phyloP scores from a whole-genome alignment of 2,888 invertebrate species.

The Pristionchus exspectatus region DNA sequence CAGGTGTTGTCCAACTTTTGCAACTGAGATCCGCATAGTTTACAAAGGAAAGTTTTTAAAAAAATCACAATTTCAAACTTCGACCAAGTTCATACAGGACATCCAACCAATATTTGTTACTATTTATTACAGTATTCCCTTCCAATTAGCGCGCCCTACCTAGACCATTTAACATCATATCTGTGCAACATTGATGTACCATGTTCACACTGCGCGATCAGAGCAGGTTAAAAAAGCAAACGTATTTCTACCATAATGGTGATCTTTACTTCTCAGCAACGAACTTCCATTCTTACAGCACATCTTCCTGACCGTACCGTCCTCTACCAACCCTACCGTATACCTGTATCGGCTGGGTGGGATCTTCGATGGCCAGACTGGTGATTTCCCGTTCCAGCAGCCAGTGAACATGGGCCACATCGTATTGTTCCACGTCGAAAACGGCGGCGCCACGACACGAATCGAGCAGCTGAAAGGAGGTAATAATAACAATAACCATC shows the following conservation, averaged over 20 bases:
- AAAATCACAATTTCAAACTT: background rate
- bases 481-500: too few species aligned
- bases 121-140: too few species aligned
- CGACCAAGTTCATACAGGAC: background rate
- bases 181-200: background rate
- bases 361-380: constrained; percentile 67
- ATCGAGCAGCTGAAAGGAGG: constrained; percentile 60
- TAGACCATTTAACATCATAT: background rate
- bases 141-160: background rate
- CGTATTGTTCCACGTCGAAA: constrained; percentile 72
- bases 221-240: too few species aligned
- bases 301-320: background rate
- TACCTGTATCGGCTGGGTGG: constrained; percentile 60
- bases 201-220: background rate
- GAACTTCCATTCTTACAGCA: background rate
- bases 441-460: constrained; percentile 64
- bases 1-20: background rate
- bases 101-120: too few species aligned
- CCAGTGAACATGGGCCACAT: constrained; percentile 70
- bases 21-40: background rate
- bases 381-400: constrained; percentile 71
- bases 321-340: background rate
- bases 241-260: background rate
- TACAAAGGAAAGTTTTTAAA: background rate
- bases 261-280: background rate